Base-by-base conservation (phyloP, 2,888 invertebrate genomes). In the Leucophora obtusa region DNA sequence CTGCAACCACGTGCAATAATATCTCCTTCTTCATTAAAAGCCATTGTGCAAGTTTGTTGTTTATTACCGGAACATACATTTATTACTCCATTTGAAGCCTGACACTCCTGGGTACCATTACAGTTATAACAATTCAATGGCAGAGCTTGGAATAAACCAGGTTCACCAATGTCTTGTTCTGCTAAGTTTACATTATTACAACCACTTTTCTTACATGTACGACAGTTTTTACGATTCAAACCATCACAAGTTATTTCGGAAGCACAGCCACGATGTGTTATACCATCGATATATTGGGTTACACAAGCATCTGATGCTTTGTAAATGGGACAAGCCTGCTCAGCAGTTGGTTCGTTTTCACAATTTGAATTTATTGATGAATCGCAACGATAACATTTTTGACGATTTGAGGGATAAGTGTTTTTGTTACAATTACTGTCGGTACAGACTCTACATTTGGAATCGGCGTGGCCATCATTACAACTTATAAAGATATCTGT, bases 51-150 rank as follows among this genome's bases (percentile, higher is more conserved):
- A 1, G 84, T 83, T 65, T 86, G 86, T 4, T 74, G 33, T 0
- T 62, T 74, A 38, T 85, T 82, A 7, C 35, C 74, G 11, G 14
- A 47, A 38, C 86, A 86, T 38, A 62, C 60, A 6, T 28, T 51
- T 0, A 81, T 7, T 1, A 66, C 79, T 8, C 62, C 58, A 2
- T 69, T 54, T 0, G 59, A 47, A 6, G 60, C 54, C 6, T 50
- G 18, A 47, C 86, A 86, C 0, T 83, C 75, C 0, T 65, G 82
- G 9, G 54, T 71, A 6, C 82, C 83, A 7, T 82, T 70, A 62
- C 86, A 86, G 6, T 81, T 68, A 9, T 83, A 79, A 53, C 86
- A 86, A 33, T 73, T 83, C 1, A 86, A 54, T 0, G 86, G 86
- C 18, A 85, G 28, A 4, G 24, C 78, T 17, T 85, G 84, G 80